Evolutionary conservation across 2,888 invertebrate genomes (phyloP), one percentile per base, ranked within the genome.

Genomic region (Saturnia pavonia): DNA sequence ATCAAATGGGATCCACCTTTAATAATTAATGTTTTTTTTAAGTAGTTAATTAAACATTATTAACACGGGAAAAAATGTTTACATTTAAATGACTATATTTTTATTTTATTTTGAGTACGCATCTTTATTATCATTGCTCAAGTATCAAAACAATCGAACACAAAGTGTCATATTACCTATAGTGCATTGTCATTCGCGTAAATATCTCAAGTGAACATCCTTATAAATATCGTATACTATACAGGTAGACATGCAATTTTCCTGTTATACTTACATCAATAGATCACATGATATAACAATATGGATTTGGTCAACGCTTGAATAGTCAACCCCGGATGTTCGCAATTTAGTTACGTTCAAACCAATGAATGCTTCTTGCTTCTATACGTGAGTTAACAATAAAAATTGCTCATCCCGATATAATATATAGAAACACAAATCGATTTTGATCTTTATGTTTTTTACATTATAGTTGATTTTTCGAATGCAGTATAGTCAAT

Each of bases 311-410:
- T 83, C 86, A 82, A 84, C 76, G 81, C 83, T 77, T 86, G 81
- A 89, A 92, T 91, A 90, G 90, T 83, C 83, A 68, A 91, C 92
- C 91, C 93, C 93, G 94, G 93, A 93, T 92, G 93, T 92, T 82
- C 89, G 90, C 93, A 91, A 93, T 93, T 91, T 91, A 79, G 89
- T 89, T 91, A 88, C 84, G 89, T 91, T 86, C 93, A 84, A 88
- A 80, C 88, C 93, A 92, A 87, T 92, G 92, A 91, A 87, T 88
- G 83, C 57, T 60, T 85, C 84, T 87, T 88, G 83, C 57, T 60
- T 85, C 84, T 87, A 88, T 90, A 88, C 90, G 84, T 84, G 89
- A 89, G 84, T 91, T 92, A 89, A 91, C 91, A 91, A 92, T 91
- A 86, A 90, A 92, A 89, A 92, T 90, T 92, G 91, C 91, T 90